Evolutionary conservation across 2,113 vertebrate genomes (phyloP).

Genomic region (Eretmochelys imbricata): DNA sequence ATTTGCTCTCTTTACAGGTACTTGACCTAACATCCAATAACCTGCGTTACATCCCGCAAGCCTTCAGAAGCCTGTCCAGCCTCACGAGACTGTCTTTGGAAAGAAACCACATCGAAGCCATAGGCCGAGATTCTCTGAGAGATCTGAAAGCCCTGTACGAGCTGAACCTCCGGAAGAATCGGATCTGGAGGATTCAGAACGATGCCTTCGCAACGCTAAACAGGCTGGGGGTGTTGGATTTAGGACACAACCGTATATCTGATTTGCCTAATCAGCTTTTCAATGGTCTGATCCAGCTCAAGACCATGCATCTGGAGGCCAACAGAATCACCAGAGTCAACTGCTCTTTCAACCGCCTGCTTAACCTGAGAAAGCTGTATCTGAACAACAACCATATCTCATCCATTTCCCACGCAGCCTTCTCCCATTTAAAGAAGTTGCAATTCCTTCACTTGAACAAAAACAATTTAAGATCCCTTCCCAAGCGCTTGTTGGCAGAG

Average conservation of each 20-base stretch:
- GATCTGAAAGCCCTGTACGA: slow-evolving; percentile 39
- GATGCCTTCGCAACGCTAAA: slow-evolving; percentile 70
- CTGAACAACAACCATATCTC: slow-evolving; percentile 74
- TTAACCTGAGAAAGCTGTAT: slow-evolving; percentile 68
- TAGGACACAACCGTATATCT: slow-evolving; percentile 73
- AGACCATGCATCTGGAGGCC: slow-evolving; percentile 72
- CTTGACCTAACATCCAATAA: slow-evolving; percentile 70
- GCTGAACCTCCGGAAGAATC: slow-evolving; percentile 75
- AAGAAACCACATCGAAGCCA: slow-evolving; percentile 72
- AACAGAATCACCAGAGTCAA: slow-evolving; percentile 59
- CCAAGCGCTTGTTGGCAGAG: neutral
- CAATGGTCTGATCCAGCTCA: slow-evolving; percentile 58
- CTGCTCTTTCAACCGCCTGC: slow-evolving; percentile 63
- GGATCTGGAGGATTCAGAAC: slow-evolving; percentile 71
- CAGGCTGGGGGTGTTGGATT: slow-evolving; percentile 69
- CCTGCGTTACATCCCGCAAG: slow-evolving; percentile 67
- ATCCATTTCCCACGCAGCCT: slow-evolving; percentile 43
- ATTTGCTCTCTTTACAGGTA: slow-evolving; percentile 60
- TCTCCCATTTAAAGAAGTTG: slow-evolving; percentile 43
- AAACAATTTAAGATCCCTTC: slow-evolving; percentile 71
- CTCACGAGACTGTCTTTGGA: slow-evolving; percentile 64
- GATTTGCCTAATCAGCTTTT: slow-evolving; percentile 79
- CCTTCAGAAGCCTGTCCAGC: slow-evolving; percentile 69
- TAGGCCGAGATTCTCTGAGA: slow-evolving; percentile 72
- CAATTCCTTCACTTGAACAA: slow-evolving; percentile 71